Evolutionary conservation across 1,140 invertebrate genomes (phyloP).

Genomic region (Halictus rubicundus): DNA sequence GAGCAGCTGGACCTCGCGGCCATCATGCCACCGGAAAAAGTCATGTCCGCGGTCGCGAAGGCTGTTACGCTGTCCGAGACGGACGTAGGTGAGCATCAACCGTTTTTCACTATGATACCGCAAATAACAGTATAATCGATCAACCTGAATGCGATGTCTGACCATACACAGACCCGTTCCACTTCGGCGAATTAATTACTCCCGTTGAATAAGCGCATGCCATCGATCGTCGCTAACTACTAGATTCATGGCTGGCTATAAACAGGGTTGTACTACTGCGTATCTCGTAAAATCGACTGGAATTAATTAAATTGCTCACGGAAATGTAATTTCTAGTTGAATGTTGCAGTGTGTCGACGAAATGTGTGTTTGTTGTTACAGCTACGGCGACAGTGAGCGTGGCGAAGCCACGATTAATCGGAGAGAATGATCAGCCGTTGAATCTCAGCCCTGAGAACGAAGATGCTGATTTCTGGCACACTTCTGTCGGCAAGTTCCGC

Average conservation of each 20-base stretch:
- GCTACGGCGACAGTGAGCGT: conserved; percentile 85
- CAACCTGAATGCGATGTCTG: neutral
- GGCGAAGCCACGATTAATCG: conserved; percentile 85
- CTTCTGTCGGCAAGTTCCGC: conserved; percentile 94
- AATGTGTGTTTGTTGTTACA: conserved; percentile 55
- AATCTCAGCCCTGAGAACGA: conserved; percentile 86
- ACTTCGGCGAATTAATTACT: conserved; percentile 4
- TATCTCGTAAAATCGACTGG: neutral
- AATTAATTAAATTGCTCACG: no score
- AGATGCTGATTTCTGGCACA: conserved; percentile 92
- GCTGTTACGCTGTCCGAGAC: conserved; percentile 93
- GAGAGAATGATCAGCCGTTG: conserved; percentile 85
- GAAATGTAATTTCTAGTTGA: no score
- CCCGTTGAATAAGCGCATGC: neutral
- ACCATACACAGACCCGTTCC: neutral
- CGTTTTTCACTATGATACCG: neutral
- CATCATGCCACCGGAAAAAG: conserved; percentile 90
- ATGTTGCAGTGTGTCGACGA: no score
- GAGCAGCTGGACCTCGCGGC: conserved; percentile 91
- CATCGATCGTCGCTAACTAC: neutral
- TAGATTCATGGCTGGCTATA: neutral
- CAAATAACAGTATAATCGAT: neutral
- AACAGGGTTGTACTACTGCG: neutral
- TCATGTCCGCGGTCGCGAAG: conserved; percentile 89
- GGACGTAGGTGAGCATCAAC: conserved; percentile 86